Evolutionary conservation across 2,888 invertebrate genomes (phyloP).

Genomic region (Acrobeloides nanus): DNA sequence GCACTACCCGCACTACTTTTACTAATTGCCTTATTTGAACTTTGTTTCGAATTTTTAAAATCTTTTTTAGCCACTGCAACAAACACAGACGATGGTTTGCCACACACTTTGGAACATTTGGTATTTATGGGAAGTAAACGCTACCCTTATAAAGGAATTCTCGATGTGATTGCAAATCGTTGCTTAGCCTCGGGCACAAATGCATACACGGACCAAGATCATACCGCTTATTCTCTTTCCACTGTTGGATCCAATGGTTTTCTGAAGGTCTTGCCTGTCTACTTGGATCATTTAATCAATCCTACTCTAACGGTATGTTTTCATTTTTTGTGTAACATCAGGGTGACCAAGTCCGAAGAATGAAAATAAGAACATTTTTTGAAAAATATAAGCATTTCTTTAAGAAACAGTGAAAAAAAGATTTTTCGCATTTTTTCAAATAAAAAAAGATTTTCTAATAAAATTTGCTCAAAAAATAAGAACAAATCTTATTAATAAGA

Average conservation of each 20-base stretch:
- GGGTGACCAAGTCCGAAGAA: too few species aligned
- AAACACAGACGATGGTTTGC: constrained; percentile 80
- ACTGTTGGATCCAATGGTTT: constrained; percentile 82
- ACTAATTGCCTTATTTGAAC: not conserved
- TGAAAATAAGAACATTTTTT: too few species aligned
- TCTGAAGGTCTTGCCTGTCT: constrained; percentile 77
- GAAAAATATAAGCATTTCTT: too few species aligned
- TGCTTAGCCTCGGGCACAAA: constrained; percentile 72
- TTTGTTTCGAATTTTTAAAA: not conserved
- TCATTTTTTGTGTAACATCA: too few species aligned
- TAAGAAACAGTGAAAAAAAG: too few species aligned
- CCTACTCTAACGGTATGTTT: constrained; percentile 66
- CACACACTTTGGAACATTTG: constrained; percentile 84
- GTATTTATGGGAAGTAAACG: constrained; percentile 81
- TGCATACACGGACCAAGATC: constrained; percentile 77
- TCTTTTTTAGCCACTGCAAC: constrained; percentile 72
- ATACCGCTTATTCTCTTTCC: constrained; percentile 80
- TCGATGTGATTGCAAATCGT: constrained; percentile 79
- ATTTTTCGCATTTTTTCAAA: too few species aligned
- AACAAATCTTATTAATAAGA: too few species aligned
- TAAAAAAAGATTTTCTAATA: too few species aligned
- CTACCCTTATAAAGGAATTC: constrained; percentile 61
- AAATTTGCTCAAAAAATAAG: too few species aligned
- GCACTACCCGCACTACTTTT: not conserved
- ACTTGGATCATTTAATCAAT: constrained; percentile 78